Base-by-base conservation (phyloP, 1,140 invertebrate species). In the Trichonephila inaurata region DNA sequence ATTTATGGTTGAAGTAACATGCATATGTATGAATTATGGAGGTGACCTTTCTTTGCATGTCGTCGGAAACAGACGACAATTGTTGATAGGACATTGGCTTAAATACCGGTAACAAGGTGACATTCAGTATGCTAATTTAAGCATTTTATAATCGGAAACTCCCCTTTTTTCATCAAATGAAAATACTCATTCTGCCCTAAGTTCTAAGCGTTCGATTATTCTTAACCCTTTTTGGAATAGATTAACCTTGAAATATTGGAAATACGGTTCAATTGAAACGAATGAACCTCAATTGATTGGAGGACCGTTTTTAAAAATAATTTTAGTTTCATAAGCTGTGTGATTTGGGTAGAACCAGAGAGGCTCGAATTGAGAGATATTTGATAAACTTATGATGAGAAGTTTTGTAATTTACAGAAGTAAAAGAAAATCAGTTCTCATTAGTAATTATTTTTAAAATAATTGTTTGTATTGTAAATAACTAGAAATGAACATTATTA, bases 41-140 rank as follows among this genome's bases (percentile, higher is more conserved):
- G 82, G 82, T 85, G 21, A 85, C 82, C 82, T 85, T 85, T 85
- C 82, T 85, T 85, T 85, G 24, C 44, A 58, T 14, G n/a, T 85
- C 44, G 16, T 85, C 82, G 82, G 82, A 85, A 85, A n/a, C 82
- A 44, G 58, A 51, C 82, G 82, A 58, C 72, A 18, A 77, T 85
- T 51, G 44, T 85, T 60, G 58, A 60, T 51, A 10, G 82, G 82
- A 44, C 82, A 85, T 24, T 85, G 82, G 21, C 82, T 24, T 44
- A 8, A 24, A 24, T 14, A n/a, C 58, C 82, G 58, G 82, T 60
- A 82, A 85, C 44, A 85, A 85, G 82, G 82, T 85, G 82, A 85
- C 82, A n/a, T 85, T 85, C 82, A 85, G 58, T 85, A 85, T 85
- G 82, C 82, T 85, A 85, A 85, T 85, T 85, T 85, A 60, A 77